A percentile compares a stretch with the other conserved stretches of the same genome.
phyloP scores from a whole-genome alignment of 2,113 vertebrate genomes.

The Isurus oxyrinchus region DNA sequence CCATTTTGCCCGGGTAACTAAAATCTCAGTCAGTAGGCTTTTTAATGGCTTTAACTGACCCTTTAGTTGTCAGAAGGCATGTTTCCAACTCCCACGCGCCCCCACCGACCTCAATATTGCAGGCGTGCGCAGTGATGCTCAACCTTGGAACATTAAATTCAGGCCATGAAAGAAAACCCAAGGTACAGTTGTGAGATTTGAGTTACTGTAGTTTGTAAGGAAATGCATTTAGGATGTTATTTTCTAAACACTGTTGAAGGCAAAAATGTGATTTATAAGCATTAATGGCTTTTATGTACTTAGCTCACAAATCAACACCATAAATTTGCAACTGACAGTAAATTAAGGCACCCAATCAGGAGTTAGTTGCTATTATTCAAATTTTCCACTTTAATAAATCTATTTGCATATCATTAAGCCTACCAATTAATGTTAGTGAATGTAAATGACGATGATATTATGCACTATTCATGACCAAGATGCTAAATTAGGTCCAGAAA shows the following conservation, averaged over 20 bases:
- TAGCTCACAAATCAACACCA: background rate
- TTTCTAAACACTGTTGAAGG: background rate
- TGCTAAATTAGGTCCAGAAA: background rate
- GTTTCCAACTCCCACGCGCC: too few relatives aligned
- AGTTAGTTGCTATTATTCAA: constrained; percentile 17
- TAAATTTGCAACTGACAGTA: background rate
- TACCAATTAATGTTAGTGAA: constrained; percentile 2
- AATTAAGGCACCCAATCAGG: constrained; percentile 5
- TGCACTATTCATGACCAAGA: background rate
- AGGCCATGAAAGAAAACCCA: background rate
- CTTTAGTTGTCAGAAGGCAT: too few relatives aligned
- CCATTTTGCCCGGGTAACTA: too few relatives aligned
- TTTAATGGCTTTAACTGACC: too few relatives aligned
- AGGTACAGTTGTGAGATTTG: background rate
- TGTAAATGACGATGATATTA: constrained; percentile 26
- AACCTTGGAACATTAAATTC: too few relatives aligned
- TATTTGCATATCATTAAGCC: background rate
- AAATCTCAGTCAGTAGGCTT: too few relatives aligned
- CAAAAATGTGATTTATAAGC: background rate
- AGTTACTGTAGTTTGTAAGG: background rate
- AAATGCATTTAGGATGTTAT: background rate
- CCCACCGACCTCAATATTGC: too few relatives aligned
- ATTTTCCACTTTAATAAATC: background rate
- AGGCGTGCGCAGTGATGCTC: too few relatives aligned
- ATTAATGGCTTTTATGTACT: background rate